Evolutionary conservation across 2,888 invertebrate species (phyloP), one percentile per base, ranked within the genome.

Genomic region (Euplagia quadripunctaria): DNA sequence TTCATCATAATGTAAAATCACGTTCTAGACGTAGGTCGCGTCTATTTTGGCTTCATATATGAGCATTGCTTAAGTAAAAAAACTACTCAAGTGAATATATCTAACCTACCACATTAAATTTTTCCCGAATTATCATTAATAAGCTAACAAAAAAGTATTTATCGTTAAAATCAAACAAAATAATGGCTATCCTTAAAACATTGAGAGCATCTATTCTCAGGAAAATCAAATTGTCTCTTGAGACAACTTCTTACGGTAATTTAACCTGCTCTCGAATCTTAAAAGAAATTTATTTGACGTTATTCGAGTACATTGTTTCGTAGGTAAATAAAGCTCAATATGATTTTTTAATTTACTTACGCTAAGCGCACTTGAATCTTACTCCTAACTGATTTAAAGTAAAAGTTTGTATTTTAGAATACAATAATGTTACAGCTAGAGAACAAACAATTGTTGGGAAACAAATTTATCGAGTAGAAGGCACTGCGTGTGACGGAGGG

Each of bases 201-300:
- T 65, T 70, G 78, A 79, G 70, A 76, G 76, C 68, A 70, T 76
- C 68, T 77, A 68, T 73, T n/a, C 43, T 31, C 66, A 66, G 20
- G 6, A 55, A 55, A 64, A 20, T 46, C 63, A 52, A 65, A 31
- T 69, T 63, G 41, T 55, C 49, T 43, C 20, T 43, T 46, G 68
- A 43, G 61, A 42, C 42, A 51, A 20, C 46, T 55, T 70, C 63
- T 55, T 31, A 64, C 63, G 55, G 16, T 64, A 52, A 67, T 64
- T 70, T 51, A 49, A 42, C 64, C 12, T 71, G 31, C 20, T 58
- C 46, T 31, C 46, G 46, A 69, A 61, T 61, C 46, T 69, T 69
- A 31, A 61, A 61, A 69, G 31, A 69, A 69, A 46, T 49, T 42
- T n/a, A 55, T 68, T 68, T 68, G 68, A 55, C 17, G 4, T 66